A percentile compares a stretch with the other conserved stretches of the same genome.
phyloP scores from a whole-genome alignment of 1,140 invertebrate species.

The Homarus americanus region DNA sequence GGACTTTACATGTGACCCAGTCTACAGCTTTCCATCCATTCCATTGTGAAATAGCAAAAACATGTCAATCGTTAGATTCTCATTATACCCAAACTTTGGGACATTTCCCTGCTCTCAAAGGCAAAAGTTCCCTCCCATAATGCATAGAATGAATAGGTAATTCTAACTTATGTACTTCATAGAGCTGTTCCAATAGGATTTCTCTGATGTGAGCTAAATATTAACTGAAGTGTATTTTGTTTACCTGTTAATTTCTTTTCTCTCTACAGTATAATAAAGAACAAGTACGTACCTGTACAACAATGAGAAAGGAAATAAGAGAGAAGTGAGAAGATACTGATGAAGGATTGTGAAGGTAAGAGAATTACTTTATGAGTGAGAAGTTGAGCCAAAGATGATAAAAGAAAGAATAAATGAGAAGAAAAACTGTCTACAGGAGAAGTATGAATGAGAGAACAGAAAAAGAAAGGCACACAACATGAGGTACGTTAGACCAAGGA shows the following conservation, averaged over 20 bases:
- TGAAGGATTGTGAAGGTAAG: neutral
- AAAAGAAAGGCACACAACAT: too few species aligned
- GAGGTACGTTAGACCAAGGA: too few species aligned
- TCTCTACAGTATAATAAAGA: too few species aligned
- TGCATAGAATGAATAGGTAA: neutral
- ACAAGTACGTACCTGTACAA: too few species aligned
- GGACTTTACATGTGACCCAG: neutral
- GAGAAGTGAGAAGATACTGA: neutral
- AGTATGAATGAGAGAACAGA: neutral
- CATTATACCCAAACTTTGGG: neutral
- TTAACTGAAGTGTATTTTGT: too few species aligned
- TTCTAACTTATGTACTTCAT: neutral
- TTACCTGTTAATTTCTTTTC: too few species aligned
- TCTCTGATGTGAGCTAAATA: too few species aligned
- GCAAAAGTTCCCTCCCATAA: neutral
- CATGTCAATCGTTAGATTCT: neutral
- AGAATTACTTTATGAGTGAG: neutral
- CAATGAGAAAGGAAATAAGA: too few species aligned
- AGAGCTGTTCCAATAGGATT: neutral
- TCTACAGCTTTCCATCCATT: neutral
- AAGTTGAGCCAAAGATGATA: neutral
- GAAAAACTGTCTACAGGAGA: neutral
- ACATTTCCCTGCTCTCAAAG: constrained; percentile 15
- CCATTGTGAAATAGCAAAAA: neutral
- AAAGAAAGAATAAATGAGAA: neutral